phyloP scores from a whole-genome alignment of 2,113 vertebrate species.

The Noctilio leporinus region DNA sequence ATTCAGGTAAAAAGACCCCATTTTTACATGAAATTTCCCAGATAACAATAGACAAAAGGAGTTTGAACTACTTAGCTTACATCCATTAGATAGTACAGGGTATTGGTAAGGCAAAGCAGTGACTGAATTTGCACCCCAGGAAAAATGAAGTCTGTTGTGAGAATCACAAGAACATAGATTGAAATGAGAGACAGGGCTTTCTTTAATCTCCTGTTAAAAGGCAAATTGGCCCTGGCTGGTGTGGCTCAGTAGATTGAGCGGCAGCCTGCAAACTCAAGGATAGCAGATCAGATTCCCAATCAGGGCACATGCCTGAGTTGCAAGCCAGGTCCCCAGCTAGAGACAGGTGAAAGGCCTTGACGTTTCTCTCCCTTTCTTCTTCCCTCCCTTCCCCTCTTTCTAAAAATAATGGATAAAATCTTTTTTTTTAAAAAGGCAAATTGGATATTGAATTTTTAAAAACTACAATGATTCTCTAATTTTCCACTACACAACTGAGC shows the following conservation, averaged over 20 bases:
- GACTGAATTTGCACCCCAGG: neutral
- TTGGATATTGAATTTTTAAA: neutral
- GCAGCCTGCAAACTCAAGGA: no score
- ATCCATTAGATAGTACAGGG: neutral
- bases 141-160: constrained; percentile 10
- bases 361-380: no score
- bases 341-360: no score
- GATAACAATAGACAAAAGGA: neutral
- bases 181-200: neutral
- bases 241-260: no score
- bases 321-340: no score
- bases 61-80: neutral
- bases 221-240: no score
- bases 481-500: neutral
- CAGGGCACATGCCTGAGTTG: no score
- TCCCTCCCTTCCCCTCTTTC: no score
- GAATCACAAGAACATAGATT: neutral
- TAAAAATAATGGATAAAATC: no score
- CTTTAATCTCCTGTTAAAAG: neutral
- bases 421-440: neutral
- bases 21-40: neutral
- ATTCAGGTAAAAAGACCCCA: neutral
- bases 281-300: no score
- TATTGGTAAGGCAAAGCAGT: neutral
- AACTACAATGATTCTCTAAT: neutral